Evolutionary conservation across 2,797 vertebrate species (phyloP), one percentile per base, ranked within the genome.

Genomic region (Pseudopleuronectes americanus): DNA sequence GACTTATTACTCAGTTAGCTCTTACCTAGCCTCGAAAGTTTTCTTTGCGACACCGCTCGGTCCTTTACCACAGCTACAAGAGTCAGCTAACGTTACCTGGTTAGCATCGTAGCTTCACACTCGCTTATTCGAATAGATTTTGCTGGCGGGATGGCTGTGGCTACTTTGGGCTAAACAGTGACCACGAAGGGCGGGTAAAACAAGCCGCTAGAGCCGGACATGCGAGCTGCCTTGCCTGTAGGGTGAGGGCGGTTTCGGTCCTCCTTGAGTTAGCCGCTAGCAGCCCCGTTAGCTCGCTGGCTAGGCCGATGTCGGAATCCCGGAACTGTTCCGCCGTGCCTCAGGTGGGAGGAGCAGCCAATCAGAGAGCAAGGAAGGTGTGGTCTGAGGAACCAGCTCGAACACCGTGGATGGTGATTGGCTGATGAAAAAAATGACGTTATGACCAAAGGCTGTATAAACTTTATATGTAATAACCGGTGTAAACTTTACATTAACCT

Each of bases 281-380:
- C 81, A 79, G 58, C 68, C 70, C 69, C 64, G 70, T 80, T 90
- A 90, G 90, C 89, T 90, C 58, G 43, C 68, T 62, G 45, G 79
- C 83, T 88, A 91, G 92, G 92, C 90, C 93, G 83, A 90, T 82
- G 63, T 82, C 84, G 87, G 89, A 93, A 93, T 92, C 92, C 93
- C 87, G 91, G 93, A 92, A 93, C 48, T 84, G 51, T 28, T 55
- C 45, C 22, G 66, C 70, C 54, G 72, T 71, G 59, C 21, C 81
- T 80, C 88, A 92, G 85, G 80, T 93, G 88, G 84, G 31, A 54
- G 0, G 33, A 55, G 1, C 72, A 85, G 51, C 91, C 92, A 92
- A 89, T 89, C 88, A 88, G 82, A 80, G 48, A 0, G 0, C 2
- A 52, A 16, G 36, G 43, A 19, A 19, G 82, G 89, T 3, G 80